These are phyloP conservation scores for Globia sparganii DNA, from an alignment of 2,888 invertebrate genomes.

Conservation along the genomic window DNA sequence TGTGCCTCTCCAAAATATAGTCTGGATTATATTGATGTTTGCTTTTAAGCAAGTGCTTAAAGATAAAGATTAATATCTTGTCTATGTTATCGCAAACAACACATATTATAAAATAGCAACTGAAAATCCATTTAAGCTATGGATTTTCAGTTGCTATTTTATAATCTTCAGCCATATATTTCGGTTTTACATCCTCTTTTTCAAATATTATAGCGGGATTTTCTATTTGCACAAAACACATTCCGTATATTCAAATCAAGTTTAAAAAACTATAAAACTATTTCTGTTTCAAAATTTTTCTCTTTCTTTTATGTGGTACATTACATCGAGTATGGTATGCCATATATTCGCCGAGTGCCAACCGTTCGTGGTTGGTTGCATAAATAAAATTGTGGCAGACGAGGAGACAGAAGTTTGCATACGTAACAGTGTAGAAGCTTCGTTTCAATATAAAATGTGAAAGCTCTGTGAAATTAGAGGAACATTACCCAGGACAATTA, in stretches of 20 bases:
- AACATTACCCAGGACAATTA: slow-evolving; percentile 20
- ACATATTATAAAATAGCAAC: neutral
- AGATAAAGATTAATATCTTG: slow-evolving; percentile 27
- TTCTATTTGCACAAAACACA: slow-evolving; percentile 17
- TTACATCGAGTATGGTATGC: slow-evolving; percentile 22
- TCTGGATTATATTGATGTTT: slow-evolving; percentile 4
- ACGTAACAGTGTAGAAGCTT: slow-evolving; percentile 25
- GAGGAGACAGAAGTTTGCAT: slow-evolving; percentile 29
- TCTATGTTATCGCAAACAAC: slow-evolving; percentile 1
- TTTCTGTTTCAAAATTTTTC: slow-evolving; percentile 27
- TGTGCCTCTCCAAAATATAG: slow-evolving; percentile 35
- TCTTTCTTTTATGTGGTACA: slow-evolving; percentile 26
- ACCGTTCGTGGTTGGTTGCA: slow-evolving; percentile 25
- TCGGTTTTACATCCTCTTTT: neutral
- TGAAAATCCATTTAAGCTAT: neutral
- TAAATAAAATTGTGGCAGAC: slow-evolving; percentile 39
- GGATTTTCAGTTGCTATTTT: no score
- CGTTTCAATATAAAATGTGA: slow-evolving; percentile 37
- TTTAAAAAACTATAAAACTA: slow-evolving; percentile 33
- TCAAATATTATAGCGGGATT: neutral
- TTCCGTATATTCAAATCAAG: slow-evolving; percentile 11
- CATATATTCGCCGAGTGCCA: slow-evolving; percentile 26
- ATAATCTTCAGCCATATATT: neutral
- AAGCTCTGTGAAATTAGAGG: slow-evolving; percentile 32
- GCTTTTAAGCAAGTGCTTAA: neutral